Percentiles rank a stretch among this genome's conserved stretches.
phyloP scores from a whole-genome alignment of 1,140 invertebrate species.

The Drosophila serrata region DNA sequence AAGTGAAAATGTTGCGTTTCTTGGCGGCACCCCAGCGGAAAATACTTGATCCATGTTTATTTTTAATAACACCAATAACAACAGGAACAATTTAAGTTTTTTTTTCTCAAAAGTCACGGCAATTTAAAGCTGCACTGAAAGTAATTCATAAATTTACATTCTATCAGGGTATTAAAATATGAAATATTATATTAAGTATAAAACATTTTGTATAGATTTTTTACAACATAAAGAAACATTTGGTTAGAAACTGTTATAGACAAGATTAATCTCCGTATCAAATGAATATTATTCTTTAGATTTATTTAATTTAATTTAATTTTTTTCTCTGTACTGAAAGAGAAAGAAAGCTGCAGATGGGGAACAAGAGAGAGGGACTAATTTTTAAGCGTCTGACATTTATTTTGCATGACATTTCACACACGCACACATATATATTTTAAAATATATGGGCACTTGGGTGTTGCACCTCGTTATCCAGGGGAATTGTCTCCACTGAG shows the following conservation, averaged over 20 bases:
- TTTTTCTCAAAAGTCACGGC: constrained; percentile 63
- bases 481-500: constrained; percentile 39
- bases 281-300: neutral
- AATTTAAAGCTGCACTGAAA: constrained; percentile 44
- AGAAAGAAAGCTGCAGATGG: constrained; percentile 13
- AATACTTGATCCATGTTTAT: constrained; percentile 56
- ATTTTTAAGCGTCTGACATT: constrained; percentile 66
- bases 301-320: no score
- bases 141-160: no score
- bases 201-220: no score
- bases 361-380: constrained; percentile 39
- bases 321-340: neutral
- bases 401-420: constrained; percentile 79
- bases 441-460: constrained; percentile 46
- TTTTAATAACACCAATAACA: constrained; percentile 62
- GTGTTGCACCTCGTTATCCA: constrained; percentile 73
- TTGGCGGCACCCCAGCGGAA: constrained; percentile 24
- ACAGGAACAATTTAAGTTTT: constrained; percentile 32
- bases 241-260: no score
- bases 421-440: constrained; percentile 31
- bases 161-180: neutral
- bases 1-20: constrained; percentile 68
- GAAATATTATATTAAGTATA: no score
- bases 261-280: no score
- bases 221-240: no score